Base-by-base conservation (phyloP, 2,888 invertebrate genomes). In the Ceratothoa steindachneri region DNA sequence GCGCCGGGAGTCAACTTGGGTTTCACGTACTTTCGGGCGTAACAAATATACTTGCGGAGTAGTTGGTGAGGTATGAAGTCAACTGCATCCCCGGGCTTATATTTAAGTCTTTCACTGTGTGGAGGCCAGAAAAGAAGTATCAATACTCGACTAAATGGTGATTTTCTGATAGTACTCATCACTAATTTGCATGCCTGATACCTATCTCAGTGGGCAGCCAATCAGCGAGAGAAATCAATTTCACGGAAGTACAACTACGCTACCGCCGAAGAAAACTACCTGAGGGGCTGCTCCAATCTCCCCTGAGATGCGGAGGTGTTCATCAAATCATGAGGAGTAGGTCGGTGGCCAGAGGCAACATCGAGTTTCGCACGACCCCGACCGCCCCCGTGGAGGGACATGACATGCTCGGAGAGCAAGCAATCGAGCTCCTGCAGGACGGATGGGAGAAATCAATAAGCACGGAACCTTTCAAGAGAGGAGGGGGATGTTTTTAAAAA, bases 11-110 rank as follows among this genome's bases (percentile, higher is more conserved):
- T 89, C 22, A 97, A 86, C 82, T 88, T 88, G 0, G 97, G 95
- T 80, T 91, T 89, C 0, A 95, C 92, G 84, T 93, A 93, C 30
- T 93, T 90, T 77, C 91, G 89, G 0, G 95, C 93, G 84, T 96
- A 97, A 0, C 92, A 92, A 81, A 97, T 91, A 83, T 95, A 97
- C 85, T 95, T 96, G 77, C 94, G 89, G 2, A 97, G 87, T 66
- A 93, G 84, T 69, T 88, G 87, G 68, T 89, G 87, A 0, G 96
- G 93, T 73, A 97, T 85, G 2, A 89, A 86, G 83, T 94, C 91
- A 31, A 91, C 84, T 0, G 85, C 84, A 82, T 92, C 91, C 2
- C 88, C 88, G 2, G 31, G 30, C 15, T 67, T 65, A 15, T 60
- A 67, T 55, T 71, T 74, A 22, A 71, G 30, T 1, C 31, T 29